A percentile compares a stretch with the other conserved stretches of the same genome.
Evolutionary conservation across 2,113 vertebrate species (phyloP).

Genomic region (Dermatemys mawii): DNA sequence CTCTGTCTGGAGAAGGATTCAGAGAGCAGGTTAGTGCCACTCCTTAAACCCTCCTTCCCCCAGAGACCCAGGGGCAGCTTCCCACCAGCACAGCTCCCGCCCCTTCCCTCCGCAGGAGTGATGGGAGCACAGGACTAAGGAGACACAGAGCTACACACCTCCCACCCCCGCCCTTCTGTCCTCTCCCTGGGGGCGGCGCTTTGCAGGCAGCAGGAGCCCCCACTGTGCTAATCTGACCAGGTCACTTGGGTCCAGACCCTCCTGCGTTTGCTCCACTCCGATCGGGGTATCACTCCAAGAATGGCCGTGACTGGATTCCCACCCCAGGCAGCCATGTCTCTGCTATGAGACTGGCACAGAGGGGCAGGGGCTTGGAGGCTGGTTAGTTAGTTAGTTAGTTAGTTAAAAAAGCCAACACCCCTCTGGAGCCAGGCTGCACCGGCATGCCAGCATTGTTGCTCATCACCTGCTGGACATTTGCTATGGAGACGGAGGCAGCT

Average conservation of each 20-base stretch:
- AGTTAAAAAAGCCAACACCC: background rate
- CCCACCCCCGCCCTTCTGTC: background rate
- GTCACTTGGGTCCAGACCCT: background rate
- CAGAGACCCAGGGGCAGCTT: background rate
- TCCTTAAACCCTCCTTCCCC: background rate
- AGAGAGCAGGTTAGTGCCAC: background rate
- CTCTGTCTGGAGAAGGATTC: slow-evolving; percentile 73
- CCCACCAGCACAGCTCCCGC: background rate
- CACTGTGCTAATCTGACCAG: background rate
- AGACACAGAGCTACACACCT: background rate
- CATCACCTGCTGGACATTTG: background rate
- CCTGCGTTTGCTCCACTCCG: no score
- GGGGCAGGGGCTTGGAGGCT: background rate
- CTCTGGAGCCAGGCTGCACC: background rate
- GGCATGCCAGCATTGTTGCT: background rate
- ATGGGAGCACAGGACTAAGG: background rate
- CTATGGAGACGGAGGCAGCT: background rate
- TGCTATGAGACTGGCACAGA: background rate
- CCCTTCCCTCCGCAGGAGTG: background rate
- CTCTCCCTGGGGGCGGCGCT: background rate
- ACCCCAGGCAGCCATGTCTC: background rate
- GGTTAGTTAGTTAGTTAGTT: background rate
- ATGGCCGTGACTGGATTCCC: background rate
- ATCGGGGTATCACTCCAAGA: background rate
- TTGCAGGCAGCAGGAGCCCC: background rate